Evolutionary conservation across 2,113 vertebrate genomes (phyloP).

Genomic region (Eonycteris spelaea): DNA sequence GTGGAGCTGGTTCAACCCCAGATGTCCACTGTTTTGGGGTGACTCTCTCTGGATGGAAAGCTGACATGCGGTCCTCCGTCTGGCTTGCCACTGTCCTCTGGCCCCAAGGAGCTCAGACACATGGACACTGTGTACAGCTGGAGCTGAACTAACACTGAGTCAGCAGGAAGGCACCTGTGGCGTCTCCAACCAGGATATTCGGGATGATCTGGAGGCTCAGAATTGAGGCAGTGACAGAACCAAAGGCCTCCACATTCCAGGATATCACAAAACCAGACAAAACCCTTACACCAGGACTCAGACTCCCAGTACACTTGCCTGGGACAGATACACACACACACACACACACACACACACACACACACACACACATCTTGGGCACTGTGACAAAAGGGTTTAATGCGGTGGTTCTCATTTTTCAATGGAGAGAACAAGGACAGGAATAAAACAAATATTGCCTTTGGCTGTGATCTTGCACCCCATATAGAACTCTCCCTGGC

Average conservation of each 20-base stretch:
- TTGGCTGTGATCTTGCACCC: background rate
- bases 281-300: background rate
- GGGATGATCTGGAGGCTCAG: background rate
- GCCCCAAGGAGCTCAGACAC: background rate
- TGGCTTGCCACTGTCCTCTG: background rate
- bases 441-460: background rate
- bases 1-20: background rate
- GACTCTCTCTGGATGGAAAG: background rate
- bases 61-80: background rate
- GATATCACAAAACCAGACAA: background rate
- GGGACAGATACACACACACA: background rate
- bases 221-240: background rate
- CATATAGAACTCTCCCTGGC: background rate
- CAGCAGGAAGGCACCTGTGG: background rate
- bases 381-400: background rate
- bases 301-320: background rate
- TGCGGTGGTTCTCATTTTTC: background rate
- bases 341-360: too few species aligned
- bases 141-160: conserved; percentile 30
- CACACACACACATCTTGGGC: background rate
- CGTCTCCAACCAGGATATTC: background rate
- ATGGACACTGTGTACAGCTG: background rate
- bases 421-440: background rate
- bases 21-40: conserved; percentile 19
- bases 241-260: background rate